Evolutionary conservation across 2,888 invertebrate genomes (phyloP), one percentile per base, ranked within the genome.

Genomic region (Baronia brevicornis): DNA sequence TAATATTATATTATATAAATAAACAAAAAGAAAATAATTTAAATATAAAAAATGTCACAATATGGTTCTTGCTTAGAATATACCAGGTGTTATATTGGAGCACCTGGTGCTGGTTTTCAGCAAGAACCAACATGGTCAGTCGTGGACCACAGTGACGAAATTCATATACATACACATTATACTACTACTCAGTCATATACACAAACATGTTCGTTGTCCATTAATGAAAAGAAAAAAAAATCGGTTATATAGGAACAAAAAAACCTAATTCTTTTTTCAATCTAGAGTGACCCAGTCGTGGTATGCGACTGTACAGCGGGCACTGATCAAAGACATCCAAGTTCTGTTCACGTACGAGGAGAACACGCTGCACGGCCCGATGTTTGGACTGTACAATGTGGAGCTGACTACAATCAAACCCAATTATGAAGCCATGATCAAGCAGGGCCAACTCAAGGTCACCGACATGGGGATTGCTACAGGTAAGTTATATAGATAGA

Each of bases 361-460:
- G 46, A 88, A 86, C 50, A 65, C 84, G 0, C 73, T 79, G 1
- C 89, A 89, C 26, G 93, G 92, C 2, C 90, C 92, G 5, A 87
- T 91, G 85, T 97, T 92, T 69, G 95, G 95, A 1, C 75, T 97
- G 1, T 77, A 89, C 29, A 89, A 89, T 41, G 80, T 87, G 28
- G 95, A 96, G 72, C 75, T 96, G 30, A 89, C 91, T 0, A 84
- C 88, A 41, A 94, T 96, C 39, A 92, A 92, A 62, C 96, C 96
- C 0, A 94, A 94, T 67, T 95, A 95, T 60, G 95, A 95, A 54
- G 91, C 91, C 1, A 93, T 95, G 94, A 91, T 94, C 41, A 93
- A 90, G 68, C 90, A 91, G 37, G 95, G 95, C 0, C 91, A 91
- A 43, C 72, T 95, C 5, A 91, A 93, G 66, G 88, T 94, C 32